Evolutionary conservation across 2,113 vertebrate genomes (phyloP), one percentile per base, ranked within the genome.

Genomic region (Oceanites oceanicus): DNA sequence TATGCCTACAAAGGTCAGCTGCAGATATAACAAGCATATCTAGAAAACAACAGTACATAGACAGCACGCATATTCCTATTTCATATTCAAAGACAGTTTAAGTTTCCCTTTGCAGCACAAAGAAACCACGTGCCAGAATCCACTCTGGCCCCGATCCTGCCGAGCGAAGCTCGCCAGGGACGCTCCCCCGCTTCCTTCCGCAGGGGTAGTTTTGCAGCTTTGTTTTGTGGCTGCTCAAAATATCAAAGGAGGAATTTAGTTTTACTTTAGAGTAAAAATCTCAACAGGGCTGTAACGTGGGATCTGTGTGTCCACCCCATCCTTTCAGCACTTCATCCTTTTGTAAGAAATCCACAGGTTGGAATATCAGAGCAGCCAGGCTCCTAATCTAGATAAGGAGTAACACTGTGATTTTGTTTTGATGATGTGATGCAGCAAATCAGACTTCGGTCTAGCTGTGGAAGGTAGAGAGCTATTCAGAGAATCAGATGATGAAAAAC

Each of bases 401-500:
- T 9, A 84, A 63, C 55, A 6, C 1, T 14, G 77, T 42, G 73
- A 29, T 87, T 89, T 71, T 62, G 52, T 74, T 80, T 63, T 50
- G 56, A 63, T 77, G 75, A 71, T 56, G 72, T 34, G 76, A 74
- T 5, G 11, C 61, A 55, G 75, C 44, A 74, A 77, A 93, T 58
- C 50, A 82, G 42, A 23, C n/a, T 77, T 58, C 38, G 32, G 71
- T 22, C 18, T 5, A 36, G 66, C 58, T 62, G n/a, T 22, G 40
- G 58, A 90, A 92, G 66, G 85, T 32, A 85, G 34, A 79, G 49
- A 71, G 62, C 47, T 75, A 70, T 75, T 76, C 90, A 92, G 94
- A 90, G 63, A 45, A 78, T 53, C 70, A 92, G 77, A 82, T 86
- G 90, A 95, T 85, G 85, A 93, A 94, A 96, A 94, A 49, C 75